Percentiles rank a stretch among this genome's conserved stretches.
Evolutionary conservation across 1,140 invertebrate genomes (phyloP).

Genomic region (Nilaparvata lugens): DNA sequence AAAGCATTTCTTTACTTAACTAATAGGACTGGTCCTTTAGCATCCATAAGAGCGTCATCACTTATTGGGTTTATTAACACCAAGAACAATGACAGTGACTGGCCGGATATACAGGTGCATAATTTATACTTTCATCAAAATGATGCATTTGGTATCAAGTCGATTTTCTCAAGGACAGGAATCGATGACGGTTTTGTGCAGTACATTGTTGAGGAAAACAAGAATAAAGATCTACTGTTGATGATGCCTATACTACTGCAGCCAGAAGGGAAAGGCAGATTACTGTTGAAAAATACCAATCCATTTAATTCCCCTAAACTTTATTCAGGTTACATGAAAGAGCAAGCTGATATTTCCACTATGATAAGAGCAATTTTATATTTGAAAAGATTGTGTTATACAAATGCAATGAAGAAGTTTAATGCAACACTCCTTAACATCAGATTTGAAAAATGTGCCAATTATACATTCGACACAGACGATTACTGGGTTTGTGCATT

Average conservation of each 20-base stretch:
- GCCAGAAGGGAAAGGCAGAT: slow-evolving; percentile 38
- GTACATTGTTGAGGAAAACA: slow-evolving; percentile 35
- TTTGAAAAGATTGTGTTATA: slow-evolving; percentile 36
- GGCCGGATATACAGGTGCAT: slow-evolving; percentile 43
- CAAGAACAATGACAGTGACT: neutral
- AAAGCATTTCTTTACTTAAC: slow-evolving; percentile 2
- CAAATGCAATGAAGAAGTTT: slow-evolving; percentile 46
- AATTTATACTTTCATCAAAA: neutral
- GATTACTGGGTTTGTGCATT: slow-evolving; percentile 35
- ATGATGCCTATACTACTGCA: slow-evolving; percentile 39
- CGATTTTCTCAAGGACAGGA: slow-evolving; percentile 33
- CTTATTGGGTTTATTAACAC: neutral
- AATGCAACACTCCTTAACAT: slow-evolving; percentile 4
- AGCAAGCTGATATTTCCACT: slow-evolving; percentile 17
- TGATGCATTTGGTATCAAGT: slow-evolving; percentile 49
- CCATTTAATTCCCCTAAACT: slow-evolving; percentile 48
- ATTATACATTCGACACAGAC: slow-evolving; percentile 27
- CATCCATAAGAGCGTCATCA: neutral
- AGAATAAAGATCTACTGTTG: slow-evolving; percentile 45
- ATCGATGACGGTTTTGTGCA: slow-evolving; percentile 64
- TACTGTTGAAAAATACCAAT: slow-evolving; percentile 39
- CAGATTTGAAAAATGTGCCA: slow-evolving; percentile 14
- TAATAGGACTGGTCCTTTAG: neutral
- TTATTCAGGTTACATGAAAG: slow-evolving; percentile 43
- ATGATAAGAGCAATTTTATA: slow-evolving; percentile 44